Evolutionary conservation across 92 coral and sea anemone species (phyloP), one percentile per base, ranked within the genome.

Genomic region (Zoanthus sansibaricus): DNA sequence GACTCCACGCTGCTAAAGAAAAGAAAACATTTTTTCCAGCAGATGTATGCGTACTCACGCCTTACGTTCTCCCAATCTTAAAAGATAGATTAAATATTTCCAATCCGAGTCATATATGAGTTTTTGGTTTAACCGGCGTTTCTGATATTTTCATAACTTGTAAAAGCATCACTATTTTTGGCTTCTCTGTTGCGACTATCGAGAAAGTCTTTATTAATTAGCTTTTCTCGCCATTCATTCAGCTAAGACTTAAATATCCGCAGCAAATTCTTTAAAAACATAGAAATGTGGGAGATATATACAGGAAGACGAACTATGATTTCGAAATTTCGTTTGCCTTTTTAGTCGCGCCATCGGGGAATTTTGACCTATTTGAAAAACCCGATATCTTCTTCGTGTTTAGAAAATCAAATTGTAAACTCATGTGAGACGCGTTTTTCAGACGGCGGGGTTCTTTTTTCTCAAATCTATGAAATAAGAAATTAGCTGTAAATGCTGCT

Each of bases 1-100:
- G 91, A 37, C 71, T 52, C 86, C 93, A 89, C 66, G 91, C 91
- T 82, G 93, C 20, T 25, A 58, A 45, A 58, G 42, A 87, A 87
- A 90, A 76, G 88, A 87, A 89, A 90, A 90, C 86, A 87, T 75
- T 56, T 68, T 9, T 51, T 12, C 25, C 17, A 86, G 89, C 93
- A 90, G 93, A 88, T 90, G 93, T 79, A 75, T 48, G 31, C 20
- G 64, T 90, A 90, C 93, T 87, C 93, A 90, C 91, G 88, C 85
- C 85, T 68, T 37, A 72, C 31, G 21, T 58, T 71, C 87, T 64
- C 67, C 74, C 47, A 44, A 66, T 72, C 7, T 45, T 62, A 61
- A 47, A 80, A 62, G 85, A 62, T 30, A 80, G 45, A 61, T 61
- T 79, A 42, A 58, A 58, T 20, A 21, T 54, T 80, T 30, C 45